Evolutionary conservation across 2,797 vertebrate species (phyloP).

Genomic region (Sebastes glaucus): DNA sequence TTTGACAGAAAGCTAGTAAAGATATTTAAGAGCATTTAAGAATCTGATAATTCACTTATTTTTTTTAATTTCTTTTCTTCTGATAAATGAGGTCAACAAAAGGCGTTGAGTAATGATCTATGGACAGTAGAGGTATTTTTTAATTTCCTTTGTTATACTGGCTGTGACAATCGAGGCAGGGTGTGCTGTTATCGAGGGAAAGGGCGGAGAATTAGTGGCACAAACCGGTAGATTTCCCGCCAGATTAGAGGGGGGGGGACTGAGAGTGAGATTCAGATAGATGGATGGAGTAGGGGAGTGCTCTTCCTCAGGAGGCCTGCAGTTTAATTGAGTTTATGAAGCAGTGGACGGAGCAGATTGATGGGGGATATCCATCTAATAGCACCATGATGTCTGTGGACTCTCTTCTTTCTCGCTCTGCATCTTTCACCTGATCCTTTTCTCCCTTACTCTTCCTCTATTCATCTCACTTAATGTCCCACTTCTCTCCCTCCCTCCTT

Average conservation of each 20-base stretch:
- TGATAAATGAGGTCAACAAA: slow-evolving; percentile 2
- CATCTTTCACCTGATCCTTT: slow-evolving; percentile 53
- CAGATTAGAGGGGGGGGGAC: slow-evolving; percentile 29
- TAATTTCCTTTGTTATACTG: slow-evolving; percentile 33
- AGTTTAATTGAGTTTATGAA: slow-evolving; percentile 80
- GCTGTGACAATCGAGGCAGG: background rate
- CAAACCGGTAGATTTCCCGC: slow-evolving; percentile 45
- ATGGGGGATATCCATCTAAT: slow-evolving; percentile 74
- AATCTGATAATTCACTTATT: background rate
- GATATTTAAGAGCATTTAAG: background rate
- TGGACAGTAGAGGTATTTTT: background rate
- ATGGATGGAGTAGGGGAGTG: slow-evolving; percentile 45
- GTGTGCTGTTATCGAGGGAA: background rate
- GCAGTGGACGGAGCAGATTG: slow-evolving; percentile 67
- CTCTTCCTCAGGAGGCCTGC: slow-evolving; percentile 55
- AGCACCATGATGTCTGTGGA: slow-evolving; percentile 50
- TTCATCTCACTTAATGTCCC: slow-evolving; percentile 57
- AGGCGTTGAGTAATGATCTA: background rate
- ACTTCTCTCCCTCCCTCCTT: background rate
- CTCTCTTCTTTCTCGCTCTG: slow-evolving; percentile 32
- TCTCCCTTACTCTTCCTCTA: slow-evolving; percentile 9
- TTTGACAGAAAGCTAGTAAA: background rate
- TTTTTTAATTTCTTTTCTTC: background rate
- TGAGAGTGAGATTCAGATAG: slow-evolving; percentile 47
- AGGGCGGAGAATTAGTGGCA: slow-evolving; percentile 23